phyloP scores from a whole-genome alignment of 1,140 invertebrate species.

The Heliothis subflexa region DNA sequence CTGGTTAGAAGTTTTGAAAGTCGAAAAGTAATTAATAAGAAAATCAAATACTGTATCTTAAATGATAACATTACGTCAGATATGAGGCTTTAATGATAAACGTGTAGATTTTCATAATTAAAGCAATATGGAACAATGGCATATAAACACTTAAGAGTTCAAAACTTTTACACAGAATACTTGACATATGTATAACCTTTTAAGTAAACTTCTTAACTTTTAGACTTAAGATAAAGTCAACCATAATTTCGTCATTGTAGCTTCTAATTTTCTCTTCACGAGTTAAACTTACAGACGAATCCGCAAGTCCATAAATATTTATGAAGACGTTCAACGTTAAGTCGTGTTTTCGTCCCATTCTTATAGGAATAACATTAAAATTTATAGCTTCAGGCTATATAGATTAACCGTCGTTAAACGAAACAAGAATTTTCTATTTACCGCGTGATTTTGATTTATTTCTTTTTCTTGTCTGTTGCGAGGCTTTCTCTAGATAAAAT shows the following conservation, averaged over 20 bases:
- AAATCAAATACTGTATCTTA: no score
- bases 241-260: not conserved
- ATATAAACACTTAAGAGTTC: not conserved
- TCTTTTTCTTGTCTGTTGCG: no score
- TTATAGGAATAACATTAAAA: conserved; percentile 33
- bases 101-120: no score
- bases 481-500: no score
- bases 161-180: not conserved
- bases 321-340: conserved; percentile 23
- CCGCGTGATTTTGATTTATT: no score
- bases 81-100: no score
- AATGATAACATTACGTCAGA: no score
- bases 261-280: not conserved
- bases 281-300: not conserved
- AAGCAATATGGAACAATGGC: no score
- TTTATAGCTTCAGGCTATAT: conserved; percentile 17
- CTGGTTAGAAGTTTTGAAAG: no score
- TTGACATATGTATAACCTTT: conserved; percentile 17
- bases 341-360: conserved; percentile 6
- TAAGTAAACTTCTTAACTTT: conserved; percentile 5
- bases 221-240: not conserved
- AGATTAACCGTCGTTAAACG: conserved; percentile 9
- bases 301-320: conserved; percentile 20
- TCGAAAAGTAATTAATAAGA: no score
- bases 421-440: not conserved